Conservation (phyloP, 2,797 vertebrate genomes). For the Anas bernieri region DNA sequence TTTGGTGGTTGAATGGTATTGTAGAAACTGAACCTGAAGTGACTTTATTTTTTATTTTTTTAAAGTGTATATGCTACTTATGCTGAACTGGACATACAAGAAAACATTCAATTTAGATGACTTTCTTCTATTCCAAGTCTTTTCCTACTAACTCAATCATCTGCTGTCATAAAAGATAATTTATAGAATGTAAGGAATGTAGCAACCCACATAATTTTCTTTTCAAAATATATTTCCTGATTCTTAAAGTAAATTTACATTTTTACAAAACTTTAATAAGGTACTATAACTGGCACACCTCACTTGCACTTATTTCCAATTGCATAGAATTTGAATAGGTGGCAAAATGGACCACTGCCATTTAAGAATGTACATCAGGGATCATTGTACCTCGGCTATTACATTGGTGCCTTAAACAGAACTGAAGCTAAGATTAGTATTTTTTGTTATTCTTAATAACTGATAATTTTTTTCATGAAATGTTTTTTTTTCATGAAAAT, state of each 20-base stretch:
- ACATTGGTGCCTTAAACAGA: constrained; percentile 97
- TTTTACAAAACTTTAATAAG: constrained; percentile 76
- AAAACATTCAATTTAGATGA: constrained; percentile 78
- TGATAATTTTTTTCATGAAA: constrained; percentile 7
- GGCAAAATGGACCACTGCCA: constrained; percentile 88
- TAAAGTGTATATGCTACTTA: constrained; percentile 76
- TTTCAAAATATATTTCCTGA: constrained; percentile 75
- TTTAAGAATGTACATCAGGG: constrained; percentile 98
- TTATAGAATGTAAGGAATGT: constrained; percentile 82
- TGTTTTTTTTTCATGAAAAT: too few relatives aligned
- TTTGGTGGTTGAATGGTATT: constrained; percentile 74
- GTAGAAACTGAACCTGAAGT: constrained; percentile 73
- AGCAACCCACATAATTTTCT: constrained; percentile 79
- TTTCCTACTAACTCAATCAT: constrained; percentile 79
- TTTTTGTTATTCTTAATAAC: constrained; percentile 75
- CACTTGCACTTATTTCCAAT: constrained; percentile 77
- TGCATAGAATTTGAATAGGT: constrained; percentile 77
- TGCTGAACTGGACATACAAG: constrained; percentile 75
- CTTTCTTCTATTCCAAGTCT: constrained; percentile 79
- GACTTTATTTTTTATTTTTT: constrained; percentile 70
- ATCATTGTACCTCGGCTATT: constrained; percentile 99
- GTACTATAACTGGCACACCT: constrained; percentile 82
- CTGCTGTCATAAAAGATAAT: constrained; percentile 79
- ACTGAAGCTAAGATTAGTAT: constrained; percentile 81
- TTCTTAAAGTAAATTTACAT: constrained; percentile 78